A percentile compares a stretch with the other conserved stretches of the same genome.
Conservation (phyloP, 2,888 invertebrate genomes). For the Stegana nigrithorax region DNA sequence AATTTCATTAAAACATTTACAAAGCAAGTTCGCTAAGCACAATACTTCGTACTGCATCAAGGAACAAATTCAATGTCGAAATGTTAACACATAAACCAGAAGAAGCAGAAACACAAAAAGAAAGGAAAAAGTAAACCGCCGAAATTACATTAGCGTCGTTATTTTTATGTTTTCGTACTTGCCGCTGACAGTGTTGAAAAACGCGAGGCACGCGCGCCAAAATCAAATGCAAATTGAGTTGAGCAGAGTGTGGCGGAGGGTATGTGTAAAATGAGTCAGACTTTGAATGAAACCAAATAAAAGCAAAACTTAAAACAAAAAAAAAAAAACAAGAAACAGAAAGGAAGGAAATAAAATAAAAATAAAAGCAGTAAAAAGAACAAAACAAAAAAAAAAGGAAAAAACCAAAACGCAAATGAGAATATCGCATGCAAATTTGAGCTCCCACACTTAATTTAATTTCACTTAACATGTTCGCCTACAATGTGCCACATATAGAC, state of each 20-base stretch:
- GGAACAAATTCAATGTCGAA: too few relatives aligned
- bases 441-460: slow-evolving; percentile 58
- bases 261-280: not conserved
- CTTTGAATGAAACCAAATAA: not conserved
- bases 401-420: not conserved
- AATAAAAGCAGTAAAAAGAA: not conserved
- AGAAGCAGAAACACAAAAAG: too few relatives aligned
- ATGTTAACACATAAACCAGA: too few relatives aligned
- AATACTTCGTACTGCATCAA: too few relatives aligned
- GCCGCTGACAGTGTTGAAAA: too few relatives aligned
- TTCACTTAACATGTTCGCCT: slow-evolving; percentile 30
- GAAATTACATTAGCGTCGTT: too few relatives aligned
- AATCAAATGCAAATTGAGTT: not conserved
- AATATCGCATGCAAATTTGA: slow-evolving; percentile 55
- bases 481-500: not conserved
- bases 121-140: too few relatives aligned
- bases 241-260: not conserved
- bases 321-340: not conserved
- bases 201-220: not conserved
- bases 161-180: too few relatives aligned
- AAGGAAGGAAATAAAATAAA: not conserved
- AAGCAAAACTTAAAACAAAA: not conserved
- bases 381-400: not conserved
- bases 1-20: too few relatives aligned
- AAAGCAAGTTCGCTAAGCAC: too few relatives aligned